Percentiles rank a stretch among this genome's conserved stretches.
These are phyloP conservation scores for Microhierax caerulescens DNA, from an alignment of 2,797 vertebrate genomes.

Conservation along the genomic window DNA sequence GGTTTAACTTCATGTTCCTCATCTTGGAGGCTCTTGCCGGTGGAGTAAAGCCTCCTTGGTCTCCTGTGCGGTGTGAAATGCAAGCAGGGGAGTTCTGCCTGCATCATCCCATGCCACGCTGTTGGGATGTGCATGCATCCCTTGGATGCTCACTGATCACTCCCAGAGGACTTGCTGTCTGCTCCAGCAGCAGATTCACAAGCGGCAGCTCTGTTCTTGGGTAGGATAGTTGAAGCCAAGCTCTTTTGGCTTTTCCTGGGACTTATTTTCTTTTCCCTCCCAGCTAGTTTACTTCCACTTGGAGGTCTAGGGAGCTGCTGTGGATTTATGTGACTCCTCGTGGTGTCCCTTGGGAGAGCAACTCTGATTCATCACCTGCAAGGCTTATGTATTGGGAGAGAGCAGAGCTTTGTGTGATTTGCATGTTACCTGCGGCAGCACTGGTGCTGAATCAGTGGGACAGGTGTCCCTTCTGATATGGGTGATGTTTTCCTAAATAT, in stretches of 20 bases:
- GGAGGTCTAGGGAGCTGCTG: background rate
- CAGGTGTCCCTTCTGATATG: background rate
- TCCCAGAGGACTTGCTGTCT: background rate
- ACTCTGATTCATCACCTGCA: background rate
- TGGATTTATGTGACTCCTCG: background rate
- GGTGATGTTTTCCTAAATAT: background rate
- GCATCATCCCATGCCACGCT: background rate
- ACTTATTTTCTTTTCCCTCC: background rate
- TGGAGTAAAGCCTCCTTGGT: background rate
- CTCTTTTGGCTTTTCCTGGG: background rate
- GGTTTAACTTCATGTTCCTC: background rate
- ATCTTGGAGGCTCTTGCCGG: background rate
- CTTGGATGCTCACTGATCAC: background rate
- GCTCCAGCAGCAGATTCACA: background rate
- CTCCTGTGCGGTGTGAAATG: background rate
- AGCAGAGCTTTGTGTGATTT: background rate
- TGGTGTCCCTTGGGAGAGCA: background rate
- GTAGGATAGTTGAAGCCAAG: background rate
- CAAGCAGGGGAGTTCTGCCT: background rate
- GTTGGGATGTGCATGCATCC: background rate
- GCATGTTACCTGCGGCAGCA: background rate
- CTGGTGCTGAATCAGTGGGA: background rate
- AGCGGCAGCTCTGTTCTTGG: background rate
- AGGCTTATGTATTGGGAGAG: background rate
- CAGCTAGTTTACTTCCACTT: background rate